Conservation (phyloP, 1,140 invertebrate species). For the Megalonaias nervosa region DNA sequence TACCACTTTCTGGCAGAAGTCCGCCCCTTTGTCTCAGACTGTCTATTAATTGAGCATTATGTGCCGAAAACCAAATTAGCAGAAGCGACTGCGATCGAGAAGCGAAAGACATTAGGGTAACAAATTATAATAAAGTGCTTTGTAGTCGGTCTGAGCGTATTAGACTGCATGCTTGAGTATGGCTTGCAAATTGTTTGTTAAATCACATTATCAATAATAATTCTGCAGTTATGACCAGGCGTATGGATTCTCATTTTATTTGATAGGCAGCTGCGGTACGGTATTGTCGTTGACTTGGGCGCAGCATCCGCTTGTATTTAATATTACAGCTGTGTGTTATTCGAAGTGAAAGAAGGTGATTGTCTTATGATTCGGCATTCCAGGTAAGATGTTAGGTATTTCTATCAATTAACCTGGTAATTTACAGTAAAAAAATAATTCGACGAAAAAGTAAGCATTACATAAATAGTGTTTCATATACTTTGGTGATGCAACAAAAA, state of each 20-base stretch:
- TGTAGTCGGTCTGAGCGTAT: conserved; percentile 19
- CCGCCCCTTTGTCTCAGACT: conserved; percentile 26
- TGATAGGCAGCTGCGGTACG: conserved; percentile 10
- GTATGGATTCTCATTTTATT: conserved; percentile 17
- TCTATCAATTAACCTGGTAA: too few relatives aligned
- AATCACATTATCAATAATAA: conserved; percentile 35
- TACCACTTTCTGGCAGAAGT: too few relatives aligned
- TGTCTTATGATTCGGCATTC: too few relatives aligned
- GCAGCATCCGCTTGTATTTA: too few relatives aligned
- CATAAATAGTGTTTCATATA: too few relatives aligned
- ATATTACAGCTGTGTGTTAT: too few relatives aligned
- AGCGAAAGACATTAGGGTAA: conserved; percentile 23
- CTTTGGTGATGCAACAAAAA: too few relatives aligned
- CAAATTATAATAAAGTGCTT: conserved; percentile 28
- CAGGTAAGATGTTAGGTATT: too few relatives aligned
- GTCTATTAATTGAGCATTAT: conserved; percentile 30
- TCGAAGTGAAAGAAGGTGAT: too few relatives aligned
- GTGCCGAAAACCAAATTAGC: conserved; percentile 34
- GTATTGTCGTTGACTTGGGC: not conserved
- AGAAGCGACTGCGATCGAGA: conserved; percentile 20
- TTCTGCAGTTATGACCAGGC: conserved; percentile 12
- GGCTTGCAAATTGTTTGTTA: conserved; percentile 25
- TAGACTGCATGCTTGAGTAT: conserved; percentile 19
- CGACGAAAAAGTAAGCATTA: too few relatives aligned
- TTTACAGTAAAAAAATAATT: too few relatives aligned